These are phyloP conservation scores for Diabrotica balteata DNA, from an alignment of 2,888 invertebrate species.

Conservation along the genomic window DNA sequence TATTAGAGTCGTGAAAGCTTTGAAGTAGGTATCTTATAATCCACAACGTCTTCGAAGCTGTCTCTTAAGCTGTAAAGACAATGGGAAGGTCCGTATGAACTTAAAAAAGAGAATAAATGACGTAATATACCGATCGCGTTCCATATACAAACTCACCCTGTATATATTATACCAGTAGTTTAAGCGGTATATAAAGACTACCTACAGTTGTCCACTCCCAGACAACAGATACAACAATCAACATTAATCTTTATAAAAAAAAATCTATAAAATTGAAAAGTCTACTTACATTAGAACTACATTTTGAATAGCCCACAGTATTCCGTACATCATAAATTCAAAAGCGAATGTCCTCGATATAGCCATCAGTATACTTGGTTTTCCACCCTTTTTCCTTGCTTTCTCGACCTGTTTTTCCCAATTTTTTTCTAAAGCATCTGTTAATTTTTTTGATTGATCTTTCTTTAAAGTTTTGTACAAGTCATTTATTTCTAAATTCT, in stretches of 20 bases:
- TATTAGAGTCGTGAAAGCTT: too few species aligned
- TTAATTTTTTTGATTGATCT: slow-evolving; percentile 69
- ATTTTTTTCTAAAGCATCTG: slow-evolving; percentile 60
- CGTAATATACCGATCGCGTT: too few species aligned
- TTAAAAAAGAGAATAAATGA: too few species aligned
- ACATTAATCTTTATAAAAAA: background rate
- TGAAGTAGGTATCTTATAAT: too few species aligned
- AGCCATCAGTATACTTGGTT: slow-evolving; percentile 38
- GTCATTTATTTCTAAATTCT: slow-evolving; percentile 70
- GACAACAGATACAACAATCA: too few species aligned
- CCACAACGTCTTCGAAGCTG: too few species aligned
- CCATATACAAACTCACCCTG: too few species aligned
- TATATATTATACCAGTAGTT: too few species aligned
- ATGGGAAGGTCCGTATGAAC: too few species aligned
- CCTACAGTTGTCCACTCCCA: too few species aligned
- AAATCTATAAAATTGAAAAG: background rate
- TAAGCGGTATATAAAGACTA: too few species aligned
- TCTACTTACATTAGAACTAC: slow-evolving; percentile 33
- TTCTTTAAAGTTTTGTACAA: slow-evolving; percentile 67
- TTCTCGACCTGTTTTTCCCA: slow-evolving; percentile 49
- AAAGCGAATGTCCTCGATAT: slow-evolving; percentile 31
- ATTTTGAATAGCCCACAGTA: slow-evolving; percentile 27
- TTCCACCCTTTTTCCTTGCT: slow-evolving; percentile 21
- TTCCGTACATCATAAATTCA: slow-evolving; percentile 35
- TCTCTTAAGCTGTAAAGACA: too few species aligned